phyloP scores from a whole-genome alignment of 2,888 invertebrate species.

The Monopis laevigella region DNA sequence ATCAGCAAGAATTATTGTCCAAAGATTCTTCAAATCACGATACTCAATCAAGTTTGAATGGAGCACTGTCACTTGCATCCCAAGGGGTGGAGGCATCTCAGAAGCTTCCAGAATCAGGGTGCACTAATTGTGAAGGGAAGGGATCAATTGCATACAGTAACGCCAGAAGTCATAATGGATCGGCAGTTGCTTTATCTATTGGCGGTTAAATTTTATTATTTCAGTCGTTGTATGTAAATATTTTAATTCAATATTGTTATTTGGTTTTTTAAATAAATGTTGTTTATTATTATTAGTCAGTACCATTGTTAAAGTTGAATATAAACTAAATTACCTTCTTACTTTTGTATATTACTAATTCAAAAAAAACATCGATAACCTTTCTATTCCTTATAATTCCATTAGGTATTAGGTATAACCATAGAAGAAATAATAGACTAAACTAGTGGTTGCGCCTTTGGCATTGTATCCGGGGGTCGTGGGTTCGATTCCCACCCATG shows the following conservation, averaged over 20 bases:
- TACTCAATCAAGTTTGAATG: slow-evolving; percentile 17
- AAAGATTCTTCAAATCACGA: not conserved
- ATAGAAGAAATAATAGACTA: no score
- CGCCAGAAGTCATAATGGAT: slow-evolving; percentile 46
- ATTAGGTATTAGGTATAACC: no score
- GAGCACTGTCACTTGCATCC: slow-evolving; percentile 39
- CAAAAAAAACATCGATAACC: no score
- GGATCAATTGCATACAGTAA: slow-evolving; percentile 49
- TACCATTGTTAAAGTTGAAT: not conserved
- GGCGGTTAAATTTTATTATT: slow-evolving; percentile 33
- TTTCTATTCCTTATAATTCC: no score
- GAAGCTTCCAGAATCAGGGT: slow-evolving; percentile 25
- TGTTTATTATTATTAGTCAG: not conserved
- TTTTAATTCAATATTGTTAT: slow-evolving; percentile 13
- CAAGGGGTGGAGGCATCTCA: slow-evolving; percentile 36
- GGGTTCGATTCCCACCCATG: no score
- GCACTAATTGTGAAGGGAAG: slow-evolving; percentile 41
- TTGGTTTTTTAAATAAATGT: slow-evolving; percentile 19
- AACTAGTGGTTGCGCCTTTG: no score
- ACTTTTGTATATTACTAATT: no score
- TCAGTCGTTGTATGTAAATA: not conserved
- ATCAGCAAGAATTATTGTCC: slow-evolving; percentile 16
- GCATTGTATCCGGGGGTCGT: no score
- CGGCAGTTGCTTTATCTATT: slow-evolving; percentile 48
- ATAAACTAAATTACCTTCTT: no score